phyloP scores from a whole-genome alignment of 1,140 invertebrate species.

The Drosophila micromelanica region DNA sequence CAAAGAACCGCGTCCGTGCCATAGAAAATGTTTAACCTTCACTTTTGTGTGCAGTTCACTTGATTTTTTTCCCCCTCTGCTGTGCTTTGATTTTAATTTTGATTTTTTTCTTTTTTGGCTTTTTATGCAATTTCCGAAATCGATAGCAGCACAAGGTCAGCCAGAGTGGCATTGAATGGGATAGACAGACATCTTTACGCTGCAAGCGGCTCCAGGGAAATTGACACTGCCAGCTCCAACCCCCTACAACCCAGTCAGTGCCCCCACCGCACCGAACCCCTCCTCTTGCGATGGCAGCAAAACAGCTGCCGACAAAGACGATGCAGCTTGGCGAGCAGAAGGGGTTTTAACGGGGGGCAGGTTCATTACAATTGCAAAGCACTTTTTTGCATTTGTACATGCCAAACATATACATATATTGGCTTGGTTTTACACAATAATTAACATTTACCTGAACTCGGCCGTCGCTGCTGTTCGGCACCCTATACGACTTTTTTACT shows the following conservation, averaged over 20 bases:
- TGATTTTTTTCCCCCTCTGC: slow-evolving; percentile 22
- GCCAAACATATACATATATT: background rate
- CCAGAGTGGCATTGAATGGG: slow-evolving; percentile 37
- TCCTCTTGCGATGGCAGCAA: background rate
- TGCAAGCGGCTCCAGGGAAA: slow-evolving; percentile 34
- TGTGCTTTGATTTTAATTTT: slow-evolving; percentile 14
- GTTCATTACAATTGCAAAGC: background rate
- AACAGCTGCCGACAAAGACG: slow-evolving; percentile 33
- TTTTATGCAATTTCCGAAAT: slow-evolving; percentile 67
- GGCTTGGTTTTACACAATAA: slow-evolving; percentile 12
- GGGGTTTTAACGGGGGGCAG: too few species aligned
- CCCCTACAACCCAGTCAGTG: background rate
- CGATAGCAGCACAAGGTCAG: slow-evolving; percentile 74
- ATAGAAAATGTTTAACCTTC: slow-evolving; percentile 77
- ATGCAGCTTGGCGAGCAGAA: background rate
- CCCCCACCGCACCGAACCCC: background rate
- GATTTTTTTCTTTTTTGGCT: slow-evolving; percentile 18
- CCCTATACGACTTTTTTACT: slow-evolving; percentile 35
- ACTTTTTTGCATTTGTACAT: slow-evolving; percentile 1
- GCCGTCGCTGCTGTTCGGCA: slow-evolving; percentile 21
- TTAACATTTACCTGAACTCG: slow-evolving; percentile 41
- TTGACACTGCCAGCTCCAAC: slow-evolving; percentile 15
- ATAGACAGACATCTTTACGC: slow-evolving; percentile 18
- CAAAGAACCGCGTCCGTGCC: slow-evolving; percentile 45
- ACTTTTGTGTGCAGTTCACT: slow-evolving; percentile 59